phyloP scores from a whole-genome alignment of 2,113 vertebrate species.

The Petaurus breviceps region DNA sequence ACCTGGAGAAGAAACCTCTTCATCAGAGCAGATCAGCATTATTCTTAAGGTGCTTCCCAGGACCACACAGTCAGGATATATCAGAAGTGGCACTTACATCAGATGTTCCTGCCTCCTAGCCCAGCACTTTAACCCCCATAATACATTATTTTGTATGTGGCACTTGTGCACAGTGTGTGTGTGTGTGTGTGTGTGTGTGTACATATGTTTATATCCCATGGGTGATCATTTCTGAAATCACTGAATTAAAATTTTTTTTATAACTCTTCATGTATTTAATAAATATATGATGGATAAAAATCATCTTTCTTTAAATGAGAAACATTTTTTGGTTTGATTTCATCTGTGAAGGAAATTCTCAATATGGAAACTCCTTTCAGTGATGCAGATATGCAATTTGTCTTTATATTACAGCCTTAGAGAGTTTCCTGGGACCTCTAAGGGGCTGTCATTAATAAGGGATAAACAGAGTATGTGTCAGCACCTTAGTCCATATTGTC shows the following conservation, averaged over 20 bases:
- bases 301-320: conserved; percentile 11
- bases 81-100: neutral
- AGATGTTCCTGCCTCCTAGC: neutral
- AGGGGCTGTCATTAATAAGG: neutral
- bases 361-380: neutral
- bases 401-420: neutral
- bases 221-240: conserved; percentile 39
- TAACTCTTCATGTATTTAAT: conserved; percentile 49
- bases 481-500: neutral
- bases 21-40: neutral
- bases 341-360: neutral
- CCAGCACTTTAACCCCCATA: neutral
- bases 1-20: neutral
- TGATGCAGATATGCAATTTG: too few relatives aligned
- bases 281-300: conserved; percentile 18
- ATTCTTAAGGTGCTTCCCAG: neutral
- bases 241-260: conserved; percentile 35
- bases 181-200: neutral
- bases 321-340: neutral
- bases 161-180: neutral
- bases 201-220: neutral
- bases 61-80: neutral
- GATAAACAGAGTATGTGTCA: neutral
- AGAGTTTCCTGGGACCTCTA: neutral
- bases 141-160: neutral